phyloP scores from a whole-genome alignment of 2,113 vertebrate genomes.

The Syngnathus scovelli region DNA sequence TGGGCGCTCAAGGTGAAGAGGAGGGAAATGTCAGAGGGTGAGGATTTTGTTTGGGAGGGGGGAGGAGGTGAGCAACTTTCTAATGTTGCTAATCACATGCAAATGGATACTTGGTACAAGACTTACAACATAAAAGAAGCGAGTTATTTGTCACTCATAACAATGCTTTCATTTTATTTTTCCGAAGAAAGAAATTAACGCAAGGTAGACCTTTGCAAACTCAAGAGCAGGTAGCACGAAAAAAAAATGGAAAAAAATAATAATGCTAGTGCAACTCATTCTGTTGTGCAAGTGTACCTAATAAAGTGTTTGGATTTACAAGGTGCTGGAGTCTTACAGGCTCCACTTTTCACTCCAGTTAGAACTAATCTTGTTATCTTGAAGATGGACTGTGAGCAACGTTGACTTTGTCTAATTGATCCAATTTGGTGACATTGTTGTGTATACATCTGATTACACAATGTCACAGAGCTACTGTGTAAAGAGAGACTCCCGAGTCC shows the following conservation, averaged over 20 bases:
- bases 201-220: no score
- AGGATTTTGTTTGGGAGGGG: neutral
- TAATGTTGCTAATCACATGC: slow-evolving; percentile 2
- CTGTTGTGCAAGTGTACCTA: neutral
- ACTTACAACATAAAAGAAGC: neutral
- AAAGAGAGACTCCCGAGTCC: slow-evolving; percentile 13
- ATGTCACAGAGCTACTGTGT: slow-evolving; percentile 5
- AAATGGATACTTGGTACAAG: neutral
- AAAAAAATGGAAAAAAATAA: no score
- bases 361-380: slow-evolving; percentile 22
- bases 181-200: neutral
- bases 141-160: neutral
- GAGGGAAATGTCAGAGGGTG: slow-evolving; percentile 1
- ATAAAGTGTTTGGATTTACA: neutral
- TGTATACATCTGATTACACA: slow-evolving; percentile 15
- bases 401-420: slow-evolving; percentile 46
- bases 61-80: neutral
- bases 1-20: slow-evolving; percentile 3
- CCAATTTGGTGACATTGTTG: slow-evolving; percentile 49
- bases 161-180: neutral
- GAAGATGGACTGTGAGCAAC: slow-evolving; percentile 42
- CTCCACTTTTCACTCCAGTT: neutral
- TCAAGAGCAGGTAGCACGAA: no score
- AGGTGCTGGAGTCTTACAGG: neutral
- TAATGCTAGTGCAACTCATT: neutral